Percentiles rank a stretch among this genome's conserved stretches.
phyloP scores from a whole-genome alignment of 2,888 invertebrate species.

The Nemotelus pantherinus region DNA sequence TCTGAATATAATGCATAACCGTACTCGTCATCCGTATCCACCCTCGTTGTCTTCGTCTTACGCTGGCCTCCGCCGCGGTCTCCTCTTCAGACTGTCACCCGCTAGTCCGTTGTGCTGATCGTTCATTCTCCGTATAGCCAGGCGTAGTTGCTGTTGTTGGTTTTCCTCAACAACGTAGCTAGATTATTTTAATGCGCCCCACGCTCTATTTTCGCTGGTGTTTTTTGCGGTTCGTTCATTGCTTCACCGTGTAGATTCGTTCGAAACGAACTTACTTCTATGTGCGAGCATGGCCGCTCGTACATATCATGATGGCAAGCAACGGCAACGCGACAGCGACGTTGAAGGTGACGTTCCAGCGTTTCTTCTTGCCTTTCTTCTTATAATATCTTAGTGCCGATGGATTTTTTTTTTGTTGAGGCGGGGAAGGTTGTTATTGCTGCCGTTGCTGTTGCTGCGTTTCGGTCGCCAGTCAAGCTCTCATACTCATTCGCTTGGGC shows the following conservation, averaged over 20 bases:
- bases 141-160: constrained; percentile 55
- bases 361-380: constrained; percentile 30
- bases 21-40: constrained; percentile 48
- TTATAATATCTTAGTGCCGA: not conserved
- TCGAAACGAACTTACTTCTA: constrained; percentile 1
- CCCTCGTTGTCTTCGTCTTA: constrained; percentile 40
- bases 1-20: constrained; percentile 47
- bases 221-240: constrained; percentile 13
- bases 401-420: constrained; percentile 22
- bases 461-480: not conserved
- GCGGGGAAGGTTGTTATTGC: not conserved
- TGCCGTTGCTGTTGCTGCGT: constrained; percentile 12
- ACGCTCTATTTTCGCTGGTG: constrained; percentile 48
- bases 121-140: constrained; percentile 30
- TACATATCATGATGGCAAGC: not conserved
- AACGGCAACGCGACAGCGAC: not conserved
- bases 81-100: not conserved
- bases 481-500: not conserved
- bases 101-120: not conserved
- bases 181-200: constrained; percentile 51
- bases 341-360: constrained; percentile 26
- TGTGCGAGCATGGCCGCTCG: not conserved
- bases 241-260: constrained; percentile 6
- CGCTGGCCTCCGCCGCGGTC: constrained; percentile 39
- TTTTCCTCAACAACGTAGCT: constrained; percentile 45